Percentiles rank a stretch among this genome's conserved stretches.
Conservation (phyloP, 2,113 vertebrate genomes). For the Oncorhynchus keta region DNA sequence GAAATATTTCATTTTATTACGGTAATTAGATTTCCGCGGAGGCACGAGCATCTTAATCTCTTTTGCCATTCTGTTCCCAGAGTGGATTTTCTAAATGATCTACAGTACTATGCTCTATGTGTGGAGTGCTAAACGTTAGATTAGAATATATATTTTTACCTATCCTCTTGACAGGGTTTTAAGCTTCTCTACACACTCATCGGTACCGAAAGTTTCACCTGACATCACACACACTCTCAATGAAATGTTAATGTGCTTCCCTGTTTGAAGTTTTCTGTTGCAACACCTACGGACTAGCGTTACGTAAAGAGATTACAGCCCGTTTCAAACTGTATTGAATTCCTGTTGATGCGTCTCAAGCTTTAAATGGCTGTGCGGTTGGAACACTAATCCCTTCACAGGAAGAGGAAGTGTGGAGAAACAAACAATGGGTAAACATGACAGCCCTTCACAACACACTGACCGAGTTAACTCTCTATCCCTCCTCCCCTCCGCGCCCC, state of each 20-base stretch:
- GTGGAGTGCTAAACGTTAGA: no score
- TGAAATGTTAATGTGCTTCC: background rate
- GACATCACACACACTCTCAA: background rate
- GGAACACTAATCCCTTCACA: slow-evolving; percentile 32
- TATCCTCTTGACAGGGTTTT: no score
- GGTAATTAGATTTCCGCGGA: no score
- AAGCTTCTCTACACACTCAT: no score
- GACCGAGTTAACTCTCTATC: slow-evolving; percentile 18
- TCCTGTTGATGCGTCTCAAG: slow-evolving; percentile 25
- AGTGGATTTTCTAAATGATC: no score
- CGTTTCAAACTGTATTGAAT: background rate
- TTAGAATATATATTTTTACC: no score
- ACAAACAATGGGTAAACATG: slow-evolving; percentile 27
- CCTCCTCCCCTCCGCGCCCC: rapidly evolving
- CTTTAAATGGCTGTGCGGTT: background rate
- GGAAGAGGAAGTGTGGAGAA: slow-evolving; percentile 8
- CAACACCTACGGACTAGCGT: slow-evolving; percentile 11
- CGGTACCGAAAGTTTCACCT: background rate
- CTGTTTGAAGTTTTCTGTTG: background rate
- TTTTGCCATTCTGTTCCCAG: no score
- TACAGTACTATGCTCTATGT: no score
- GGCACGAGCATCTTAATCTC: no score
- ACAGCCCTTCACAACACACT: background rate
- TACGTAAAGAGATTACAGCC: slow-evolving; percentile 16
- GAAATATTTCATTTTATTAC: no score